phyloP scores from a whole-genome alignment of 2,113 vertebrate genomes.

The Solea senegalensis region DNA sequence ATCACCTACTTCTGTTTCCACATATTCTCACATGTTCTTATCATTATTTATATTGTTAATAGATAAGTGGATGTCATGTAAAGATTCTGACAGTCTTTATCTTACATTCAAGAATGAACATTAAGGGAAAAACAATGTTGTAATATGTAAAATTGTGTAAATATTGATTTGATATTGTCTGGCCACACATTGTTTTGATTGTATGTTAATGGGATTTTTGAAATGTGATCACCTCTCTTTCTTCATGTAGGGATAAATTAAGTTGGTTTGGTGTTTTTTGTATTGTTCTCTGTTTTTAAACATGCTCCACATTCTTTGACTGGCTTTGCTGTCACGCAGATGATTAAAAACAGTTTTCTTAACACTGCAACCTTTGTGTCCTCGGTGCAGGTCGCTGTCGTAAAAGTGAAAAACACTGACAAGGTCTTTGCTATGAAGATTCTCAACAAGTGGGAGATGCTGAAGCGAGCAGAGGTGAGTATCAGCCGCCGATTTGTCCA shows the following conservation, averaged over 20 bases:
- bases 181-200: not conserved
- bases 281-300: not conserved
- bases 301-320: constrained; percentile 4
- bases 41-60: not conserved
- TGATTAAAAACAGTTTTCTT: not conserved
- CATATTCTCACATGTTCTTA: not conserved
- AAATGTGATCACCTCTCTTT: not conserved
- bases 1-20: not conserved
- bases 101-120: too few species aligned
- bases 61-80: not conserved
- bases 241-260: not conserved
- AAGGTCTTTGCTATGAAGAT: constrained; percentile 99
- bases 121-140: not conserved
- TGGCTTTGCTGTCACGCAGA: not conserved
- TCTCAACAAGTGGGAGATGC: constrained; percentile 99
- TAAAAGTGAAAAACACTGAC: constrained; percentile 95
- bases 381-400: constrained; percentile 92
- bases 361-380: constrained; percentile 11
- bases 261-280: not conserved
- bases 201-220: not conserved
- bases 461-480: constrained; percentile 96
- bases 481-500: not conserved
- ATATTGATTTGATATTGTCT: not conserved
- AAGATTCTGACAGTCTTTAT: not conserved
- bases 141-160: not conserved